Percentiles rank a stretch among this genome's conserved stretches.
These are phyloP conservation scores for Aurelia sp. DNA, from an alignment of 30 jellyfish, hydroid and myxozoan genomes.

Conservation along the genomic window DNA sequence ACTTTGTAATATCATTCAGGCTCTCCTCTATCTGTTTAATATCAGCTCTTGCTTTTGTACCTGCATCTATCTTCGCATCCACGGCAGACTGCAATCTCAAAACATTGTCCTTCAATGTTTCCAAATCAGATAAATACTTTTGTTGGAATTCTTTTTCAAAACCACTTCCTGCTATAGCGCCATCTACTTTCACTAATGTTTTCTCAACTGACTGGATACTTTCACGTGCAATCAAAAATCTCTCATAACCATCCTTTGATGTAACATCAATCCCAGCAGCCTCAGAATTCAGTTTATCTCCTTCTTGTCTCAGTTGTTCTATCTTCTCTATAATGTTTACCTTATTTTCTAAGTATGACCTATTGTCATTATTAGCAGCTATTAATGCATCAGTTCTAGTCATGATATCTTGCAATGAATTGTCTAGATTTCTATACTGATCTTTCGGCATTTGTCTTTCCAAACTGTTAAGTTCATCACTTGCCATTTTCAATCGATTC, in stretches of 20 bases:
- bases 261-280: not conserved
- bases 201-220: not conserved
- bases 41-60: not conserved
- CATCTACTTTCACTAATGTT: not conserved
- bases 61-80: not conserved
- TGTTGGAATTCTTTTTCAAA: conserved; percentile 2
- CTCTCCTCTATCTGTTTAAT: not conserved
- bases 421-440: not conserved
- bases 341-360: not conserved
- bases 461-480: not conserved
- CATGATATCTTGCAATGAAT: not conserved
- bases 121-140: not conserved
- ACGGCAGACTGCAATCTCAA: not conserved
- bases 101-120: not conserved
- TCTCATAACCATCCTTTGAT: conserved; percentile 4
- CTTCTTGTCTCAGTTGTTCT: not conserved
- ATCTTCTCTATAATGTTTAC: not conserved
- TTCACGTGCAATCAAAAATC: not conserved
- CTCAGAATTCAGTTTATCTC: not conserved
- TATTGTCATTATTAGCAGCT: not conserved
- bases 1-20: too few relatives aligned
- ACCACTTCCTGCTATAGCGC: not conserved
- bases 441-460: not conserved
- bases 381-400: not conserved
- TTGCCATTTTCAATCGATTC: not conserved